A percentile compares a stretch with the other conserved stretches of the same genome.
Evolutionary conservation across 2,113 vertebrate species (phyloP).

Genomic region (Cisticola juncidis): DNA sequence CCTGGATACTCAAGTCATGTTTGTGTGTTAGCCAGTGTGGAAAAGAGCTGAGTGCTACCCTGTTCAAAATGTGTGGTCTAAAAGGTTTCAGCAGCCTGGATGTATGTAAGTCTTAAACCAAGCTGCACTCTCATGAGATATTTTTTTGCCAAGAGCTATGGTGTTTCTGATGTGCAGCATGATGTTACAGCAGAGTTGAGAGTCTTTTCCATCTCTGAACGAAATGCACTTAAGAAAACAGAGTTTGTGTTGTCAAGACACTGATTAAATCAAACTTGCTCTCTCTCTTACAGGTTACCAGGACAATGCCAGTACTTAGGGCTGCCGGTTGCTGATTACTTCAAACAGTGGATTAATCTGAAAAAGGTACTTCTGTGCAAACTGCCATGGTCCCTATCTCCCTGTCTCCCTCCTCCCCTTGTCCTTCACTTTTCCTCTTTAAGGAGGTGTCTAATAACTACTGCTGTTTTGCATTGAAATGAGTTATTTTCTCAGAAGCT

Average conservation of each 20-base stretch:
- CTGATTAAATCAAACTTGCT: slow-evolving; percentile 65
- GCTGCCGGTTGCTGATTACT: slow-evolving; percentile 85
- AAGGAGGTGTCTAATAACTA: slow-evolving; percentile 78
- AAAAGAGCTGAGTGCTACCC: not conserved
- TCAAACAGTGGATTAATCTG: slow-evolving; percentile 90
- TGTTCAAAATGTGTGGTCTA: not conserved
- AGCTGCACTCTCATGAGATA: not conserved
- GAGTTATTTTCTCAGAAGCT: slow-evolving; percentile 71
- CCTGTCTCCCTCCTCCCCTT: not conserved
- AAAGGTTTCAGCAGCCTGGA: not conserved
- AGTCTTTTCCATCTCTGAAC: slow-evolving; percentile 18
- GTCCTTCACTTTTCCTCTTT: slow-evolving; percentile 51
- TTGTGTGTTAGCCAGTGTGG: not conserved
- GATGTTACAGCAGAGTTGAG: slow-evolving; percentile 3
- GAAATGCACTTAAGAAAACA: slow-evolving; percentile 54
- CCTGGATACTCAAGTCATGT: not conserved
- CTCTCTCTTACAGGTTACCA: slow-evolving; percentile 81
- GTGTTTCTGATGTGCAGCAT: not conserved
- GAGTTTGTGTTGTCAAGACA: slow-evolving; percentile 41
- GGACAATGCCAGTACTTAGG: slow-evolving; percentile 86
- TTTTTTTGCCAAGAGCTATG: not conserved
- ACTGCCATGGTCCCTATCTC: not conserved
- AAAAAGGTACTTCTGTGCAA: slow-evolving; percentile 81
- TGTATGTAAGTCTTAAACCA: not conserved
- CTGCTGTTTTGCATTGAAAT: slow-evolving; percentile 89